A percentile compares a stretch with the other conserved stretches of the same genome.
phyloP scores from a whole-genome alignment of 2,113 vertebrate species.

The Trinectes maculatus region DNA sequence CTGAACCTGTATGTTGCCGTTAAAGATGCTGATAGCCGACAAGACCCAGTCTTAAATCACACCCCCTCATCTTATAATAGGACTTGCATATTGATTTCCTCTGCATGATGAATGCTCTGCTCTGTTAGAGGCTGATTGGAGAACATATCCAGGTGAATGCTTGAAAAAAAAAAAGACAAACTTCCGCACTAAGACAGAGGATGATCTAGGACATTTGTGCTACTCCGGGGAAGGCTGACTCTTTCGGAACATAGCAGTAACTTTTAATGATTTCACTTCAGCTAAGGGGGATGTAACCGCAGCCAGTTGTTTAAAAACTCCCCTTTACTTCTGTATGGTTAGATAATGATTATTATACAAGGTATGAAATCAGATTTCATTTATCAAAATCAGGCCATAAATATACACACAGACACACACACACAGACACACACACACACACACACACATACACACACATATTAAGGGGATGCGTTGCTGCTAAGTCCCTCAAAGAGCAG shows the following conservation, averaged over 20 bases:
- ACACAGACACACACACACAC: too few relatives aligned
- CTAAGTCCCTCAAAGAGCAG: too few relatives aligned
- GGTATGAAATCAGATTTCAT: too few relatives aligned
- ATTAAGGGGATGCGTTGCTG: too few relatives aligned
- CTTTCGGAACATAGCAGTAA: neutral
- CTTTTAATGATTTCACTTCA: neutral
- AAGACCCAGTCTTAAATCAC: slow-evolving; percentile 52
- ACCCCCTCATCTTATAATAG: slow-evolving; percentile 48
- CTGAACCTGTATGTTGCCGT: neutral
- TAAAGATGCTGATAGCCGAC: slow-evolving; percentile 43
- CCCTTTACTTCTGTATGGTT: neutral
- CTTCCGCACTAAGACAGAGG: neutral
- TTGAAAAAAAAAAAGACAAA: slow-evolving; percentile 15
- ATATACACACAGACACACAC: too few relatives aligned
- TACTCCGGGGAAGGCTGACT: neutral
- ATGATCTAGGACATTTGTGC: neutral
- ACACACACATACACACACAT: too few relatives aligned
- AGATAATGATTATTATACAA: neutral
- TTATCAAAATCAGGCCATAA: too few relatives aligned
- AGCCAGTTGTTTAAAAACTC: neutral
- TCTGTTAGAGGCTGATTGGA: slow-evolving; percentile 2
- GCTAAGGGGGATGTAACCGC: neutral
- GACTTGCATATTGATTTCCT: slow-evolving; percentile 52
- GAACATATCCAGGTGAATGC: slow-evolving; percentile 12
- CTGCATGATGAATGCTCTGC: slow-evolving; percentile 42